phyloP scores from a whole-genome alignment of 2,113 vertebrate species.

The Sula dactylatra region DNA sequence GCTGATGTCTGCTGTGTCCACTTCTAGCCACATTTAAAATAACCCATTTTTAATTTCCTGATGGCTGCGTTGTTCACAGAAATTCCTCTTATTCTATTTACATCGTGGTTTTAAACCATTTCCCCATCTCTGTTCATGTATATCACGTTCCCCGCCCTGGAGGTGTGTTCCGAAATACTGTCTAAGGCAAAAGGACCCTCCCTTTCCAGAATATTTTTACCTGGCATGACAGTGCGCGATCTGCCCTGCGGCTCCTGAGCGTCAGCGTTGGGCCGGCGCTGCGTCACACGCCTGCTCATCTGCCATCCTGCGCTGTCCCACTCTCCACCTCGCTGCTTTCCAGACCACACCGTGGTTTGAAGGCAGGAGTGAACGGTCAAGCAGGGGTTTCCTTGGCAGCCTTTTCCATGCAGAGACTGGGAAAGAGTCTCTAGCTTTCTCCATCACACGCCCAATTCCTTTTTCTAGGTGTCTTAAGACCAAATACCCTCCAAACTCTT shows the following conservation, averaged over 20 bases:
- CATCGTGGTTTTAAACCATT: accelerated
- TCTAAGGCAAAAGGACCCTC: neutral
- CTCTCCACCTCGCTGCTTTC: neutral
- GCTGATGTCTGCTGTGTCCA: neutral
- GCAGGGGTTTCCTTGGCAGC: neutral
- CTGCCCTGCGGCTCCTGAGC: accelerated
- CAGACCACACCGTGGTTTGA: neutral
- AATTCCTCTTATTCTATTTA: neutral
- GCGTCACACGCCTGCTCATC: accelerated
- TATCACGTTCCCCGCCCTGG: accelerated
- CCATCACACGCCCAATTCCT: neutral
- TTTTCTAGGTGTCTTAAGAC: neutral
- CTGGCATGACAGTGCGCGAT: accelerated
- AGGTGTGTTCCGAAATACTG: neutral
- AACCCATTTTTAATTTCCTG: neutral
- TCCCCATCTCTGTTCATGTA: neutral
- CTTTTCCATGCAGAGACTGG: neutral
- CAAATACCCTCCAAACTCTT: neutral
- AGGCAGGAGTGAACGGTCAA: neutral
- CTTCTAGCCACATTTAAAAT: slow-evolving; percentile 22
- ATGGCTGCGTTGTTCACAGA: neutral
- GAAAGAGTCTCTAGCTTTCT: neutral
- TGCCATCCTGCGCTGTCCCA: accelerated
- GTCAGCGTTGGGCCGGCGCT: accelerated
- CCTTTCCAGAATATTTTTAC: neutral